Evolutionary conservation across 2,888 invertebrate species (phyloP), one percentile per base, ranked within the genome.

Genomic region (Spisula subtruncata): DNA sequence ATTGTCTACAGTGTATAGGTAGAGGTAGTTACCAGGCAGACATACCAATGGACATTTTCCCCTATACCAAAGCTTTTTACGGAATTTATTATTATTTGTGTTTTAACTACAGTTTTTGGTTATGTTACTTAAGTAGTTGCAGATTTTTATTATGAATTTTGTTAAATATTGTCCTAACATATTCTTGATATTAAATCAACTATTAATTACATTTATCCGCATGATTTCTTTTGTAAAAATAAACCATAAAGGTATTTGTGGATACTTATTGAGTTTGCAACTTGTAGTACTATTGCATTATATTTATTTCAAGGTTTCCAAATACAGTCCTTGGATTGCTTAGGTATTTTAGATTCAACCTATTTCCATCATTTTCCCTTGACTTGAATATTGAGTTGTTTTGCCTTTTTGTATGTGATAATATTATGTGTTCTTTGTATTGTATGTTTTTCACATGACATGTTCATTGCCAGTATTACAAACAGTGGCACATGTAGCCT

Each of bases 321-420:
- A 84, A 51, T 18, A 75, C 75, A 84, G 66, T 84, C 84, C 12
- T 75, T 84, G 84, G 84, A 84, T 48, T 84, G 84, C 71, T 48
- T 84, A 84, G 84, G 84, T 84, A 84, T 81, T 81, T 48, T 75
- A 35, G 29, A 32, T 16, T 35, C 75, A 35, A 4, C 35, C 71
- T 32, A 60, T 71, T 71, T 25, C 75, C 75, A 6, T 75, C 35
- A 75, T 75, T 75, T 35, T 75, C 25, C 75, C 75, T 75, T 32
- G 75, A 32, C 12, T 14, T 75, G 75, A 25, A 60, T 18, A 75
- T 35, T 75, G 5, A 32, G 32, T 35, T 60, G 12, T 75, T 75
- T 12, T 75, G 75, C 32, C 75, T 75, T 75, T 32, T 75, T 29
- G 75, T 75, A 6, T 75, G 75, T 75, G 75, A 29, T 35, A 32